Evolutionary conservation across 1,140 invertebrate species (phyloP), one percentile per base, ranked within the genome.

Genomic region (Cydia pomonella): DNA sequence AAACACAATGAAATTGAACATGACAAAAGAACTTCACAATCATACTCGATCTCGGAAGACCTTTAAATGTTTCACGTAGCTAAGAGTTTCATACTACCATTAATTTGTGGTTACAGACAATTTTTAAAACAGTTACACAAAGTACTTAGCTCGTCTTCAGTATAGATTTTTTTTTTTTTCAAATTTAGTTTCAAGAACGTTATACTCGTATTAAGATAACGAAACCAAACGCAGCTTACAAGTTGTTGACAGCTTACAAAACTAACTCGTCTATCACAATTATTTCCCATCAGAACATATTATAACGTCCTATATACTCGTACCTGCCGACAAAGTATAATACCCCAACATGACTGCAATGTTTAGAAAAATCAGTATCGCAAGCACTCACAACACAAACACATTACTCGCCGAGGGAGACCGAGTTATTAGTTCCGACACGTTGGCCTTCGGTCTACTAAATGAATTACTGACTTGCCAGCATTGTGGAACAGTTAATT

Each of bases 391-490:
- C 29, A 64, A 64, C 16, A 64, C 63, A 69, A 69, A 69, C 64
- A 33, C 64, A 69, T 69, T 69, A 69, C 18, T 9, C 64, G 64
- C 64, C 64, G 29, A 38, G 64, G 64, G 64, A 69, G 64, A 9
- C 29, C 16, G 29, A 29, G 64, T 38, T 69, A 69, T 69, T 69
- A 69, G 64, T 33, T 69, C 64, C 64, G 64, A 69, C 64, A 33
- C 64, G 64, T 16, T 18, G 29, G 64, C 64, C 64, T 38, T 69
- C 27, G 63, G 50, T 59, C 53, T 16, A 18, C 27, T 69, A 69
- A 69, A 69, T 41, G 64, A 69, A 69, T 69, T 69, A 69, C 63
- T 29, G 63, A 29, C 64, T 66, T 13, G 18, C 64, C n/a, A 69
- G 64, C n/a, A 29, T 5, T 33, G 64, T 18, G 64, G 64, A 38